Evolutionary conservation across 2,888 invertebrate species (phyloP), one percentile per base, ranked within the genome.

Genomic region (Drosophila pegasa): DNA sequence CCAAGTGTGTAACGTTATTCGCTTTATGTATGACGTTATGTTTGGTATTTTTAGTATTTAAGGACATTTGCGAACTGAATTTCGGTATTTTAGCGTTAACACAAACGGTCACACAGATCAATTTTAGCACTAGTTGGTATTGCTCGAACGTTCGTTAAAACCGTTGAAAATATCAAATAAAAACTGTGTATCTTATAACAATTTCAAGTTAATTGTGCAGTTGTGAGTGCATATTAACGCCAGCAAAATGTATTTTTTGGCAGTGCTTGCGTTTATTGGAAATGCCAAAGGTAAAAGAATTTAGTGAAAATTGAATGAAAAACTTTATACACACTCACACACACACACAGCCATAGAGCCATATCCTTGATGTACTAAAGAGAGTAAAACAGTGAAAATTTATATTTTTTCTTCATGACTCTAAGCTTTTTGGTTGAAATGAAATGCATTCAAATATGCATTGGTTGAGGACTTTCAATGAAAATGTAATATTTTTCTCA

Each of bases 231-330:
- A 62, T 72, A 63, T 70, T 65, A 74, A 74, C 73, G 78, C 65
- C 71, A 78, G 71, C 71, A 88, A 88, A 76, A 91, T 91, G 91
- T 90, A 88, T 81, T 82, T 91, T 78, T 87, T 91, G 80, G 81
- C 86, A 68, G 87, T 91, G 79, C 78, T 92, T 71, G 90, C 88
- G 73, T 81, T 92, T 65, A 90, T 91, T 90, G 91, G 80, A 87
- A 91, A 91, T 87, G 79, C 91, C 77, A 91, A 90, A 92, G 91
- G 91, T 92, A 91, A 91, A 86, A 67, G 47, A 33, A 68, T 33
- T 61, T 48, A 48, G 60, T 59, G 57, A 84, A 76, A 75, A 72
- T 41, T 68, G 72, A 82, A 85, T 68, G 72, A 82, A 85, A 87
- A 84, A 71, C 75, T 73, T 80, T 59, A 78, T 82, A 80, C 66